These are phyloP conservation scores for Lasioglossum oenotherae DNA, from an alignment of 2,888 invertebrate genomes.

Conservation along the genomic window DNA sequence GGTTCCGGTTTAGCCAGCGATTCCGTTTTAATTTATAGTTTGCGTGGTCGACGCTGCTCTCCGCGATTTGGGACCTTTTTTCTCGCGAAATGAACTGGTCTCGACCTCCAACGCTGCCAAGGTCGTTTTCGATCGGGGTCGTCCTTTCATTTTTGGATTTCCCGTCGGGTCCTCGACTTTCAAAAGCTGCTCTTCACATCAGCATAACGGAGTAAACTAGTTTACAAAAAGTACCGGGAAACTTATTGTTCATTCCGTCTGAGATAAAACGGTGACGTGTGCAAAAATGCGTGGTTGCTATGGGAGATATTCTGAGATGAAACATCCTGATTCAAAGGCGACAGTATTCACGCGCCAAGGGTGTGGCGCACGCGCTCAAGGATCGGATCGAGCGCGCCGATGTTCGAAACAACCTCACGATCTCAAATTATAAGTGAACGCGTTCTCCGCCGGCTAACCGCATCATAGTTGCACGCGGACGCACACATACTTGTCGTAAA, in stretches of 20 bases:
- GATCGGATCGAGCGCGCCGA: constrained; percentile 33
- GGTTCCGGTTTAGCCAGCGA: not conserved
- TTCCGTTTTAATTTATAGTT: constrained; percentile 12
- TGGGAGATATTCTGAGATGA: not conserved
- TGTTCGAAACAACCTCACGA: constrained; percentile 32
- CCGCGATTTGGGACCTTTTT: not conserved
- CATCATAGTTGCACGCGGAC: constrained; percentile 24
- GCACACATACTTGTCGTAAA: not conserved
- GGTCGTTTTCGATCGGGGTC: not conserved
- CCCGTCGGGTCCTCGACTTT: not conserved
- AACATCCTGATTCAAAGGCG: not conserved
- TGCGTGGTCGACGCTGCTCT: no score
- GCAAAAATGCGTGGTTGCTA: no score
- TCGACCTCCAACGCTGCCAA: not conserved
- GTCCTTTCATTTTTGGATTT: constrained; percentile 5
- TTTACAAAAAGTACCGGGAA: no score
- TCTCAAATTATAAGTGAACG: constrained; percentile 36
- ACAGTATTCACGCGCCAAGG: not conserved
- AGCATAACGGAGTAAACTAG: no score
- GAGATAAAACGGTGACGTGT: no score
- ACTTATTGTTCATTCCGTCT: no score
- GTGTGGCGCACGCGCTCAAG: not conserved
- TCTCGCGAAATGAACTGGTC: not conserved
- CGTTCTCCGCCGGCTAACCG: constrained; percentile 39
- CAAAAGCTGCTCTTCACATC: not conserved